Evolutionary conservation across 2,888 invertebrate species (phyloP).

Genomic region (Macrosoma leucophasiata): DNA sequence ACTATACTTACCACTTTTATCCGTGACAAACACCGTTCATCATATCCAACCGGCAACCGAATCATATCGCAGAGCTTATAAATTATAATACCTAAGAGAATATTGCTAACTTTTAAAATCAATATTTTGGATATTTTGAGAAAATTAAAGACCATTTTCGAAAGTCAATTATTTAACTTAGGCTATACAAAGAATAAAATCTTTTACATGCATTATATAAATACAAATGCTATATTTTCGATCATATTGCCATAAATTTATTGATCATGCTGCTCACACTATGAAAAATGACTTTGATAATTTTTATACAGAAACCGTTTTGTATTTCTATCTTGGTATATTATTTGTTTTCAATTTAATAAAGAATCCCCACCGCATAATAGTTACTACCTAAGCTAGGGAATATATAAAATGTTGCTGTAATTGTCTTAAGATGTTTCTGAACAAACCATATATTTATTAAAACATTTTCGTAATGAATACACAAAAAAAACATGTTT

Average conservation of each 20-base stretch:
- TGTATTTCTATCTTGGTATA: too few relatives aligned
- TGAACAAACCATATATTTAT: too few relatives aligned
- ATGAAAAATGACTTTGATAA: conserved; percentile 1
- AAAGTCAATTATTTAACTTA: conserved; percentile 63
- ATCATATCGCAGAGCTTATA: conserved; percentile 48
- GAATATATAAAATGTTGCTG: too few relatives aligned
- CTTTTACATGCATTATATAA: conserved; percentile 36
- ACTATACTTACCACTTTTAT: too few relatives aligned
- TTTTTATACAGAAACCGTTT: conserved; percentile 14
- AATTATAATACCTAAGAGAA: conserved; percentile 8
- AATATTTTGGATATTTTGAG: conserved; percentile 30
- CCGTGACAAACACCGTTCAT: too few relatives aligned
- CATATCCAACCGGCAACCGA: conserved; percentile 41
- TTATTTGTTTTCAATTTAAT: too few relatives aligned
- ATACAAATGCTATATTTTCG: conserved; percentile 45
- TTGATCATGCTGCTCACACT: too few relatives aligned
- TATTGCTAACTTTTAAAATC: conserved; percentile 16
- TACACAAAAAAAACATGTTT: too few relatives aligned
- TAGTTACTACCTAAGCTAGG: too few relatives aligned
- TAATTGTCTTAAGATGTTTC: too few relatives aligned
- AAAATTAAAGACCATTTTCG: conserved; percentile 46
- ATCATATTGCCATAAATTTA: conserved; percentile 31
- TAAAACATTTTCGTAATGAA: too few relatives aligned
- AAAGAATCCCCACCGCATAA: too few relatives aligned
- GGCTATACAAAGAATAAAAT: conserved; percentile 38